Evolutionary conservation across 2,888 invertebrate species (phyloP).

Genomic region (Cactoblastis cactorum): DNA sequence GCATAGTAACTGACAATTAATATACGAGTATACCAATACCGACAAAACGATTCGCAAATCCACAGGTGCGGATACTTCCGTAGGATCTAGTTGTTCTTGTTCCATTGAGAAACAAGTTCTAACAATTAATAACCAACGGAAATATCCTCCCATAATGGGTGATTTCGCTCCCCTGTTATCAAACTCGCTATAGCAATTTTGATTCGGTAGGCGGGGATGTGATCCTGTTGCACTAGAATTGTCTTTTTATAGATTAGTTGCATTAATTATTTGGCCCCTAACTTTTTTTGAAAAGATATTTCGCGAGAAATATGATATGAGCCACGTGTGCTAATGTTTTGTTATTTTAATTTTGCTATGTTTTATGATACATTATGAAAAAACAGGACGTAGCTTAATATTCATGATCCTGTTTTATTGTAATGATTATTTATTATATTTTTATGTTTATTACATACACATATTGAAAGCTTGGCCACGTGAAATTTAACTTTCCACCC

Average conservation of each 20-base stretch:
- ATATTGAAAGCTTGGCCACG: too few species aligned
- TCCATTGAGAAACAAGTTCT: conserved; percentile 47
- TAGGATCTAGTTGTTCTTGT: conserved; percentile 54
- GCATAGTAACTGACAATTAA: conserved; percentile 62
- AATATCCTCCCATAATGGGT: conserved; percentile 65
- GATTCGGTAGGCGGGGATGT: conserved; percentile 61
- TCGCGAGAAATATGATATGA: conserved; percentile 59
- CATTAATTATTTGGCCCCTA: conserved; percentile 43
- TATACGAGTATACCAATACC: conserved; percentile 44
- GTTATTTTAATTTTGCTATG: conserved; percentile 55
- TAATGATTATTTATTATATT: too few species aligned
- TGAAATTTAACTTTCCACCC: too few species aligned
- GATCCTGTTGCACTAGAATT: conserved; percentile 58
- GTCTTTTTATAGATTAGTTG: conserved; percentile 69
- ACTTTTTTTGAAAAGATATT: conserved; percentile 42
- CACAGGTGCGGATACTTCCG: conserved; percentile 59
- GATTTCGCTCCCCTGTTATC: conserved; percentile 66
- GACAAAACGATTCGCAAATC: conserved; percentile 56
- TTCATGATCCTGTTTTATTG: too few species aligned
- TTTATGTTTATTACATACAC: too few species aligned
- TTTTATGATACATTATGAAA: background rate
- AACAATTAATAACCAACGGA: conserved; percentile 65
- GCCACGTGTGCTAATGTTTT: conserved; percentile 65
- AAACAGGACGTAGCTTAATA: conserved; percentile 1
- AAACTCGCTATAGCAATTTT: conserved; percentile 71